Evolutionary conservation across 2,797 vertebrate species (phyloP), one percentile per base, ranked within the genome.

Genomic region (Centropyge bicolor): DNA sequence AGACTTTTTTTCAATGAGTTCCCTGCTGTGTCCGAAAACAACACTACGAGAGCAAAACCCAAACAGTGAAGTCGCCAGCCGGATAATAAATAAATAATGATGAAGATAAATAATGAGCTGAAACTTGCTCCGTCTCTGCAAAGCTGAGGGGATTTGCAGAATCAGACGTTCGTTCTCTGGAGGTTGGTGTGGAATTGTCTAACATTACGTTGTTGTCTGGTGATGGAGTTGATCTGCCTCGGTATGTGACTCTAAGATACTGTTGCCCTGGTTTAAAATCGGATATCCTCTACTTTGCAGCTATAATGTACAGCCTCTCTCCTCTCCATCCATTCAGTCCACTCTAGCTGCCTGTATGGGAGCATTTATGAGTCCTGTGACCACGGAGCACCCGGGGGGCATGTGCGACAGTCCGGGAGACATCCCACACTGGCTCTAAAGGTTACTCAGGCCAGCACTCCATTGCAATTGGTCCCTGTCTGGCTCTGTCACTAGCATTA

Each of bases 381-480:
- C 88, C 76, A 31, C 66, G 1, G 61, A 63, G 63, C 73, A 74
- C 84, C 79, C 89, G 35, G 61, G 72, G 76, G 85, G 69, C 67
- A 19, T 35, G 69, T 78, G 86, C 76, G 14, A 89, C 81, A 82
- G 86, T 83, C 84, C 43, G 3, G 80, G 80, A 90, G 83, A 91
- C 90, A 84, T 92, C 84, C 89, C 88, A 80, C 90, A 88, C 89
- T 80, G 82, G 88, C 90, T 94, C 88, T 91, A 94, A 94, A 94
- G 93, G 93, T 95, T 93, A 94, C 89, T 88, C 87, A 19, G 87
- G 77, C 82, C 81, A 70, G 72, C 79, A 78, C 92, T 91, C 89
- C 92, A 82, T 88, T 86, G 91, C 93, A 92, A 90, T 92, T 87
- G 95, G 91, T 93, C 93, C 91, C 89, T 84, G 79, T 91, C 92